Conservation (phyloP, 92 coral and sea anemone species). For the Hydrozoanthus gracilis region DNA sequence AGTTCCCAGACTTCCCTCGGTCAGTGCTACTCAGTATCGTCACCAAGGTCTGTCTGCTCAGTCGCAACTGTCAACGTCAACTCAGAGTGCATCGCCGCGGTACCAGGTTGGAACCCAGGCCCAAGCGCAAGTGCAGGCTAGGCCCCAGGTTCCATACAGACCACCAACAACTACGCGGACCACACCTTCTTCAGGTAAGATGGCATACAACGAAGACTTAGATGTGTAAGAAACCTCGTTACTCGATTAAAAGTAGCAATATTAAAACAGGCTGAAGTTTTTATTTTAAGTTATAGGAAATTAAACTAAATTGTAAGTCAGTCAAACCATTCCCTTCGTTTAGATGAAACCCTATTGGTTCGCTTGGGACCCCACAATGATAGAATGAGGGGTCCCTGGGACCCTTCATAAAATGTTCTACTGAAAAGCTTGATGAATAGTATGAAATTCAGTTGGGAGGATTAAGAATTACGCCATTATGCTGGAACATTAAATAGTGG, state of each 20-base stretch:
- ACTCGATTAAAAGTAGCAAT: background rate
- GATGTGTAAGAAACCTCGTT: background rate
- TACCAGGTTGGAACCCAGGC: conserved; percentile 31
- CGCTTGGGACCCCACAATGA: no score
- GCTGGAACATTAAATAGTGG: no score
- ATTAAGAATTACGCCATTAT: no score
- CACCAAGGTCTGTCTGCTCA: conserved; percentile 4
- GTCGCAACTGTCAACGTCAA: conserved; percentile 23
- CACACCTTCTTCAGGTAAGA: conserved; percentile 10
- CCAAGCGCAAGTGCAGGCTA: conserved; percentile 12
- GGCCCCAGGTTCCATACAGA: conserved; percentile 16
- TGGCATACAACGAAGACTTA: background rate
- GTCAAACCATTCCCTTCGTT: no score
- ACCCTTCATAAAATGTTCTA: no score
- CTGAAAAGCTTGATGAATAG: no score
- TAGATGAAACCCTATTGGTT: no score
- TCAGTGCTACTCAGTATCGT: conserved; percentile 25
- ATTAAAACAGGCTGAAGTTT: no score
- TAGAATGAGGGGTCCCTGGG: no score
- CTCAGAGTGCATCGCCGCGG: background rate
- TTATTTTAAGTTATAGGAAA: no score
- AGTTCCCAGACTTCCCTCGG: conserved; percentile 27
- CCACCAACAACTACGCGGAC: conserved; percentile 29
- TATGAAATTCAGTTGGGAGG: no score
- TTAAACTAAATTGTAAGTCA: no score